These are phyloP conservation scores for Brassicogethes aeneus DNA, from an alignment of 2,888 invertebrate genomes.

Conservation along the genomic window DNA sequence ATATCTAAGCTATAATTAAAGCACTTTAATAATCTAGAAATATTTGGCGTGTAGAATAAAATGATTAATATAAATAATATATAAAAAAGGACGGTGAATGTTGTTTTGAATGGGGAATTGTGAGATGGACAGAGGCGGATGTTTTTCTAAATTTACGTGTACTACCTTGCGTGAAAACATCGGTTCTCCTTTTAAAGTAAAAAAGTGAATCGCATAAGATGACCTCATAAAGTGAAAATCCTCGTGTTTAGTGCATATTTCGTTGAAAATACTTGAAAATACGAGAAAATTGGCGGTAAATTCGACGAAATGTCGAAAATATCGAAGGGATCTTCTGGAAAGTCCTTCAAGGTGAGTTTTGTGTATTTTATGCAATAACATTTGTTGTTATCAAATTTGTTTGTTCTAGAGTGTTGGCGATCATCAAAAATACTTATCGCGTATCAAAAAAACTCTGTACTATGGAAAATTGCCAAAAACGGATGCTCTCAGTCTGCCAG, in stretches of 20 bases:
- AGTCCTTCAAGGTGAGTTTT: slow-evolving; percentile 23
- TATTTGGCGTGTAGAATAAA: no score
- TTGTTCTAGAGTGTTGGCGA: slow-evolving; percentile 51
- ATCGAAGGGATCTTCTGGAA: slow-evolving; percentile 25
- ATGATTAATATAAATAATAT: no score
- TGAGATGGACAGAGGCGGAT: no score
- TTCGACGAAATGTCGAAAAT: slow-evolving; percentile 29
- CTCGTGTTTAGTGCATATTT: neutral
- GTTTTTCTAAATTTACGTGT: no score
- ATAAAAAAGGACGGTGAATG: no score
- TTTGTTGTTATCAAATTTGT: neutral
- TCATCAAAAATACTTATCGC: slow-evolving; percentile 68
- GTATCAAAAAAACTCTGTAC: slow-evolving; percentile 82
- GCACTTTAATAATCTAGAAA: no score
- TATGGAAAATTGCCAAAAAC: slow-evolving; percentile 71
- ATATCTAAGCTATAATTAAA: no score
- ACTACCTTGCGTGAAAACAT: no score
- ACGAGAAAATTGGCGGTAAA: neutral
- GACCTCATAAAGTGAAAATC: neutral
- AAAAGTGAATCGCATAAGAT: neutral
- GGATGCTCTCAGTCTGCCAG: slow-evolving; percentile 64
- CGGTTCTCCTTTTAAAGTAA: no score
- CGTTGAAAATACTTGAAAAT: neutral
- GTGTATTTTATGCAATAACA: neutral
- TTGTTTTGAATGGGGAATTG: no score